Conservation (phyloP, 1,140 invertebrate species). For the Macrobrachium nipponense region DNA sequence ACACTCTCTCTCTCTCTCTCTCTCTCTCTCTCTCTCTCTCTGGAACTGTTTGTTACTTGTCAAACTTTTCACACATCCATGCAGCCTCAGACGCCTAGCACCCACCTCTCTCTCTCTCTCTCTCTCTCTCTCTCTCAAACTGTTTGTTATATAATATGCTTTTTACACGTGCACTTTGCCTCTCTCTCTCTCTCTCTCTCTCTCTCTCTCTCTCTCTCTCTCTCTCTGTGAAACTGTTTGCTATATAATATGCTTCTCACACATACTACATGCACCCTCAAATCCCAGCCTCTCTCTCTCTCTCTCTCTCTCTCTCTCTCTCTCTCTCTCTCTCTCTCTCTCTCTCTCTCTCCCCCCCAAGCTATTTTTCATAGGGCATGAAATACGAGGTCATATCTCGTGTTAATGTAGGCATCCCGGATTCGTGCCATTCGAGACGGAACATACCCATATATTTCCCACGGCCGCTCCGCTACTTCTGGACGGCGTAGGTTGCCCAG, state of each 20-base stretch:
- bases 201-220: constrained; percentile 27
- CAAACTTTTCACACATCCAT: background rate
- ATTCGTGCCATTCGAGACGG: too few species aligned
- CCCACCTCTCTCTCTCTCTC: background rate
- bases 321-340: constrained; percentile 6
- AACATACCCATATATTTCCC: too few species aligned
- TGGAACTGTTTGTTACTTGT: background rate
- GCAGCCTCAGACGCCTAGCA: background rate
- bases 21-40: constrained; percentile 28
- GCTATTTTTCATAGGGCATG: background rate
- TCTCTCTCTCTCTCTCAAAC: constrained; percentile 39
- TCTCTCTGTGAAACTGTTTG: background rate
- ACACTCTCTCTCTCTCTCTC: background rate
- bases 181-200: constrained; percentile 39
- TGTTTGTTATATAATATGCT: too few species aligned
- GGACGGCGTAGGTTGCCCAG: too few species aligned
- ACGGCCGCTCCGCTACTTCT: too few species aligned
- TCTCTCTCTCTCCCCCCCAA: background rate
- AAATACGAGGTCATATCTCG: too few species aligned
- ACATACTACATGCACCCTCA: background rate
- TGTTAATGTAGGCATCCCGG: too few species aligned
- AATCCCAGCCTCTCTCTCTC: background rate
- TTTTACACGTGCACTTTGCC: too few species aligned
- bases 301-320: constrained; percentile 12
- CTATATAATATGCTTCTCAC: background rate